These are phyloP conservation scores for Cheilosia urbana DNA, from an alignment of 2,888 invertebrate species.

Conservation along the genomic window DNA sequence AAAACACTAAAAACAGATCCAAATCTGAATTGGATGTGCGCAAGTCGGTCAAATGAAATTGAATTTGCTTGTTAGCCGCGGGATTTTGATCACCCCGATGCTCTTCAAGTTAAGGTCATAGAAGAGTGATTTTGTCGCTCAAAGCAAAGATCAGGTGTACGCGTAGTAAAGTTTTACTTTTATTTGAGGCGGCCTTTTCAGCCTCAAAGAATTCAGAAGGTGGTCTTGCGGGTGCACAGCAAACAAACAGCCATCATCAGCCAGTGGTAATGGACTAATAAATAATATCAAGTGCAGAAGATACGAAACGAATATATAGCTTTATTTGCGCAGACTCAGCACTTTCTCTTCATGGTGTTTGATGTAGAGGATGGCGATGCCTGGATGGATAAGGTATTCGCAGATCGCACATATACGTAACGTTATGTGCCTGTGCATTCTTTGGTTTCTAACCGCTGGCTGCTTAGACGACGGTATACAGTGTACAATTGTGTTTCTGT, in stretches of 20 bases:
- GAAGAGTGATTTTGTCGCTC: constrained; percentile 70
- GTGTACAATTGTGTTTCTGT: constrained; percentile 22
- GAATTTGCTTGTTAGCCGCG: constrained; percentile 49
- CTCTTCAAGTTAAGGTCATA: constrained; percentile 59
- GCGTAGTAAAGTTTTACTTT: constrained; percentile 31
- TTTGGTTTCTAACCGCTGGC: constrained; percentile 42
- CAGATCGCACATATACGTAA: not conserved
- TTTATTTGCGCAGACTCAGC: constrained; percentile 65
- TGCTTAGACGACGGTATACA: constrained; percentile 28
- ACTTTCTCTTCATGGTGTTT: constrained; percentile 66
- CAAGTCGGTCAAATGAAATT: constrained; percentile 75
- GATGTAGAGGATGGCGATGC: constrained; percentile 21
- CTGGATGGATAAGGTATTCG: constrained; percentile 9
- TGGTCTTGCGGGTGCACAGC: constrained; percentile 1
- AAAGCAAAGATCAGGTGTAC: constrained; percentile 21
- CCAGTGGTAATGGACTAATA: constrained; percentile 59
- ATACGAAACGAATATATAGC: constrained; percentile 50
- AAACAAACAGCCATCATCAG: constrained; percentile 4
- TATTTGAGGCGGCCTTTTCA: constrained; percentile 7
- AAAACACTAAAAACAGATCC: constrained; percentile 31
- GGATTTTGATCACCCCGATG: constrained; percentile 15
- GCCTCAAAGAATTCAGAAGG: constrained; percentile 27
- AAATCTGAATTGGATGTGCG: constrained; percentile 20
- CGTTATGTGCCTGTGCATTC: constrained; percentile 45
- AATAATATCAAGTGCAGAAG: constrained; percentile 74